Evolutionary conservation across 2,888 invertebrate genomes (phyloP).

Genomic region (Sisyra terminalis): DNA sequence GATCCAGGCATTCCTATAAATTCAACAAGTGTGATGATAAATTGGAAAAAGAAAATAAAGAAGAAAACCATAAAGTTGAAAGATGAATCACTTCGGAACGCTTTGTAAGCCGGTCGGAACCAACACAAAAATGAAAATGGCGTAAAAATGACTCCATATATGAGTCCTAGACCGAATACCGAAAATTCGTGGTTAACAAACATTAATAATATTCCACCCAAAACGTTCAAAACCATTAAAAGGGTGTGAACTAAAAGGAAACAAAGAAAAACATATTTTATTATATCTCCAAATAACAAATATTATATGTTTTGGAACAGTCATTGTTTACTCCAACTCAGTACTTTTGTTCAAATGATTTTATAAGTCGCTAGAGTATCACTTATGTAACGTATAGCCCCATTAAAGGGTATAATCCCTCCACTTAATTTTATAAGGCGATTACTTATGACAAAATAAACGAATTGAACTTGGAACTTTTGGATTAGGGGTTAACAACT

Average conservation of each 20-base stretch:
- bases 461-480: too few relatives aligned
- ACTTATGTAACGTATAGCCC: too few relatives aligned
- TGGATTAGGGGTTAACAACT: too few relatives aligned
- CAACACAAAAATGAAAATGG: conserved; percentile 98
- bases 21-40: conserved; percentile 74
- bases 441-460: too few relatives aligned
- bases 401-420: too few relatives aligned
- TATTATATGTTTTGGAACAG: too few relatives aligned
- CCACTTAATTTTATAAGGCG: too few relatives aligned
- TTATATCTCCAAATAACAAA: too few relatives aligned
- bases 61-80: conserved; percentile 99
- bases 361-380: too few relatives aligned
- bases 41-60: conserved; percentile 95
- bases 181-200: conserved; percentile 41
- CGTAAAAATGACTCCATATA: conserved; percentile 80
- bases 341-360: too few relatives aligned
- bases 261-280: conserved; percentile 8
- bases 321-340: too few relatives aligned
- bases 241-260: conserved; percentile 69
- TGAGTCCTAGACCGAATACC: conserved; percentile 73
- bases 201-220: conserved; percentile 70
- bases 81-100: conserved; percentile 96
- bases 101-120: conserved; percentile 98
- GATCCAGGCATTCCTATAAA: conserved; percentile 70
- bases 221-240: conserved; percentile 67